Conservation (phyloP, 2,888 invertebrate genomes). For the Campoplex capitator region DNA sequence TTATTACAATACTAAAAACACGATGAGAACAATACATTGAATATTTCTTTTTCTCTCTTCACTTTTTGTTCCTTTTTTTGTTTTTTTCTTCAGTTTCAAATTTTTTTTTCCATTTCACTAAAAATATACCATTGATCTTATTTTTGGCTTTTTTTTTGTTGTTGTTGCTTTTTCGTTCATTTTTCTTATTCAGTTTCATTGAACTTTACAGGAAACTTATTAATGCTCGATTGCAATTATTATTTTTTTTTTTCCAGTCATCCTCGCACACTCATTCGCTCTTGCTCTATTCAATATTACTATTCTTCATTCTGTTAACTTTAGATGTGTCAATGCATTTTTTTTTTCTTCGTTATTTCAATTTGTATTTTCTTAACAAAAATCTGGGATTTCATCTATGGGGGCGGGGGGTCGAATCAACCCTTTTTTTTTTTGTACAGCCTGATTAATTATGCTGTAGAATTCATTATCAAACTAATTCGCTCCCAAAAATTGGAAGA, state of each 20-base stretch:
- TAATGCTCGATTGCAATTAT: not conserved
- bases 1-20: slow-evolving; percentile 72
- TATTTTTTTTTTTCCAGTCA: not conserved
- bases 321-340: slow-evolving; percentile 16
- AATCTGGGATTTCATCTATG: not conserved
- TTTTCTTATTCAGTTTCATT: slow-evolving; percentile 11
- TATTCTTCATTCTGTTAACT: not conserved
- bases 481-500: not conserved
- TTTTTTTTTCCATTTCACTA: not conserved
- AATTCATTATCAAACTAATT: not conserved
- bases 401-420: not conserved
- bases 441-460: not conserved
- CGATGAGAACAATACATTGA: slow-evolving; percentile 73
- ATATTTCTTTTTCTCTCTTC: slow-evolving; percentile 66
- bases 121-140: slow-evolving; percentile 41
- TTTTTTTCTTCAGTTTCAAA: not conserved
- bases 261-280: not conserved
- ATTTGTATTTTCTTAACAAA: not conserved
- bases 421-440: not conserved
- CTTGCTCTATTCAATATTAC: not conserved
- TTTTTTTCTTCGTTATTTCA: not conserved
- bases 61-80: not conserved
- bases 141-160: not conserved
- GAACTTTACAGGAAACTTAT: slow-evolving; percentile 23
- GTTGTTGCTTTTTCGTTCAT: not conserved